These are phyloP conservation scores for Festucalex cinctus DNA, from an alignment of 2,113 vertebrate species.

Conservation along the genomic window DNA sequence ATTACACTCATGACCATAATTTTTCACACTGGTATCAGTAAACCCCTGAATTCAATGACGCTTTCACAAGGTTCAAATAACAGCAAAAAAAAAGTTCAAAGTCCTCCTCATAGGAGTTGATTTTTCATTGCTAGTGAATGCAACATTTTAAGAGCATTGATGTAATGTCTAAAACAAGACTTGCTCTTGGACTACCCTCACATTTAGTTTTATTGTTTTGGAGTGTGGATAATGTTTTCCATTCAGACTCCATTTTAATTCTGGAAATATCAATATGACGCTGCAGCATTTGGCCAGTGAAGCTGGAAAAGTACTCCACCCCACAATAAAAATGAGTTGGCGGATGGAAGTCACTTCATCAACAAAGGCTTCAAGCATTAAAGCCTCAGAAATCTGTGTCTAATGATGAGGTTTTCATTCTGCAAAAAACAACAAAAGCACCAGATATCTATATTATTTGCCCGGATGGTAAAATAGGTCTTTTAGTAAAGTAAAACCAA, in stretches of 20 bases:
- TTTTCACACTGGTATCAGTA: too few species aligned
- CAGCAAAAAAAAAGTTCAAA: neutral
- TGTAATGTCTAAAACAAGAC: slow-evolving; percentile 24
- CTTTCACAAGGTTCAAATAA: neutral
- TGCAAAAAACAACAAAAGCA: neutral
- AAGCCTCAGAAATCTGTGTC: slow-evolving; percentile 6
- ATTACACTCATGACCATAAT: too few species aligned
- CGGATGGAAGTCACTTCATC: slow-evolving; percentile 28
- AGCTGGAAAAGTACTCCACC: slow-evolving; percentile 53
- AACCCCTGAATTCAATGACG: too few species aligned
- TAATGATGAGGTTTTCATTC: slow-evolving; percentile 2
- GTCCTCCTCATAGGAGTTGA: neutral
- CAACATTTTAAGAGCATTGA: slow-evolving; percentile 1
- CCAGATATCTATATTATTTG: neutral
- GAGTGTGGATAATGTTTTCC: slow-evolving; percentile 48
- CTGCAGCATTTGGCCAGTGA: slow-evolving; percentile 32
- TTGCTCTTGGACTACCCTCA: slow-evolving; percentile 24
- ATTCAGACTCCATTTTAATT: slow-evolving; percentile 36
- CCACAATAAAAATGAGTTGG: slow-evolving; percentile 27
- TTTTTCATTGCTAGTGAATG: neutral
- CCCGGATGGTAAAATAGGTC: neutral
- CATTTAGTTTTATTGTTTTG: slow-evolving; percentile 52
- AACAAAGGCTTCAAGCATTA: slow-evolving; percentile 22
- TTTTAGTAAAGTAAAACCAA: neutral
- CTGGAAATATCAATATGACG: slow-evolving; percentile 60